Percentiles rank a stretch among this genome's conserved stretches.
These are phyloP conservation scores for Speoplatyrhinus poulsoni DNA, from an alignment of 2,113 vertebrate species.

Conservation along the genomic window DNA sequence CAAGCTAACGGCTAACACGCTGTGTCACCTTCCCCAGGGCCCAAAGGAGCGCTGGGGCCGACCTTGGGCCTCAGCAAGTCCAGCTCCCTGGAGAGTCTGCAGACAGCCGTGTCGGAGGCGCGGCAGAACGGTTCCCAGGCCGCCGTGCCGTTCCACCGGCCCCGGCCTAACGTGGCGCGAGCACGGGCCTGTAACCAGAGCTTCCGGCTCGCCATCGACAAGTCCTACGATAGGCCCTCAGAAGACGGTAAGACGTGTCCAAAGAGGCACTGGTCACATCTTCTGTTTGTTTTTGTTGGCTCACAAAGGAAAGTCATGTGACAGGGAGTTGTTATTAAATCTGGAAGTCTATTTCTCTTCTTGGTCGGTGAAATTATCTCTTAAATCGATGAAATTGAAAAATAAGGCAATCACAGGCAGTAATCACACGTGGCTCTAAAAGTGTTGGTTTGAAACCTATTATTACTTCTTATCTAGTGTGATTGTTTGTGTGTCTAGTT, in stretches of 20 bases:
- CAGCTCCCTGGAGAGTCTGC: constrained; percentile 94
- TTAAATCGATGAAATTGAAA: too few relatives aligned
- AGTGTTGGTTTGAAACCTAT: too few relatives aligned
- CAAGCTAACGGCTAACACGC: background rate
- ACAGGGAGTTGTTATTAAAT: too few relatives aligned
- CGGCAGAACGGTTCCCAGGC: constrained; percentile 68
- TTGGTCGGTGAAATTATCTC: background rate
- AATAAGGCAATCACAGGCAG: too few relatives aligned
- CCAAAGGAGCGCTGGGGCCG: constrained; percentile 81
- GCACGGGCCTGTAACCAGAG: constrained; percentile 90
- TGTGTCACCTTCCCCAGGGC: constrained; percentile 55
- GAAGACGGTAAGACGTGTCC: constrained; percentile 81
- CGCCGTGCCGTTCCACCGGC: constrained; percentile 86
- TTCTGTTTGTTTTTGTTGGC: too few relatives aligned
- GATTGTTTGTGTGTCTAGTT: background rate
- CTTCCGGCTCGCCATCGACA: constrained; percentile 92
- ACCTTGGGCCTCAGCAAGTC: constrained; percentile 92
- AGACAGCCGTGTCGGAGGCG: constrained; percentile 89
- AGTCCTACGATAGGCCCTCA: constrained; percentile 91
- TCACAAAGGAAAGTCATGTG: too few relatives aligned
- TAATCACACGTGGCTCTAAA: too few relatives aligned
- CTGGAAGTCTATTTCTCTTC: background rate
- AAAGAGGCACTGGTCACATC: too few relatives aligned
- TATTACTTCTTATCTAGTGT: background rate
- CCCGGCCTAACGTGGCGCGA: constrained; percentile 85